Percentiles rank a stretch among this genome's conserved stretches.
phyloP scores from a whole-genome alignment of 2,888 invertebrate species.

The Mythimna albipuncta region DNA sequence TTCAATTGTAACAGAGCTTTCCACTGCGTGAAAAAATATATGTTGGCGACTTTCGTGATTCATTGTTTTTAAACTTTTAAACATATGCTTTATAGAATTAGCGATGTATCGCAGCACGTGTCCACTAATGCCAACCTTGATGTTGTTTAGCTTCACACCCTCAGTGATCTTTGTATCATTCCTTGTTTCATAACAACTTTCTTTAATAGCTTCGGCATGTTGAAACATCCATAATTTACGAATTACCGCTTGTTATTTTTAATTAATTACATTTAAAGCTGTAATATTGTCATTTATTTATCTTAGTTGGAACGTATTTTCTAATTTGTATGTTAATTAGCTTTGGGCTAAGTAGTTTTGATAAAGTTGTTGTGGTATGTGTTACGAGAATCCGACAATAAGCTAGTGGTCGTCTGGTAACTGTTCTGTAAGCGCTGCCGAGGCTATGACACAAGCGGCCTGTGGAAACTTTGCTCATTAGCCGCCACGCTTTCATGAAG shows the following conservation, averaged over 20 bases:
- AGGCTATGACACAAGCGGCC: conserved; percentile 52
- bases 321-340: conserved; percentile 56
- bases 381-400: conserved; percentile 48
- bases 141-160: conserved; percentile 39
- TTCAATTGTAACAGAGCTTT: conserved; percentile 28
- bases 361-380: conserved; percentile 38
- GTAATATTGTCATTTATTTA: conserved; percentile 42
- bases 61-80: conserved; percentile 35
- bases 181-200: conserved; percentile 45
- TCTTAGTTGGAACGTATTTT: conserved; percentile 29
- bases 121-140: conserved; percentile 44
- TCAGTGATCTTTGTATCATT: conserved; percentile 37
- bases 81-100: conserved; percentile 35
- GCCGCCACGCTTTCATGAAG: conserved; percentile 69
- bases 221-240: conserved; percentile 25
- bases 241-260: conserved; percentile 29
- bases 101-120: conserved; percentile 43
- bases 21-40: conserved; percentile 11
- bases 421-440: conserved; percentile 46
- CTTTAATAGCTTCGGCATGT: conserved; percentile 42
- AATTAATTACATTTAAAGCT: conserved; percentile 32
- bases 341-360: conserved; percentile 10
- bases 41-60: conserved; percentile 23
- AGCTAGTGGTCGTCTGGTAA: conserved; percentile 37
- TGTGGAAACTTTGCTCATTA: conserved; percentile 75